Evolutionary conservation across 2,888 invertebrate genomes (phyloP).

Genomic region (Neuroscelio doddi): DNA sequence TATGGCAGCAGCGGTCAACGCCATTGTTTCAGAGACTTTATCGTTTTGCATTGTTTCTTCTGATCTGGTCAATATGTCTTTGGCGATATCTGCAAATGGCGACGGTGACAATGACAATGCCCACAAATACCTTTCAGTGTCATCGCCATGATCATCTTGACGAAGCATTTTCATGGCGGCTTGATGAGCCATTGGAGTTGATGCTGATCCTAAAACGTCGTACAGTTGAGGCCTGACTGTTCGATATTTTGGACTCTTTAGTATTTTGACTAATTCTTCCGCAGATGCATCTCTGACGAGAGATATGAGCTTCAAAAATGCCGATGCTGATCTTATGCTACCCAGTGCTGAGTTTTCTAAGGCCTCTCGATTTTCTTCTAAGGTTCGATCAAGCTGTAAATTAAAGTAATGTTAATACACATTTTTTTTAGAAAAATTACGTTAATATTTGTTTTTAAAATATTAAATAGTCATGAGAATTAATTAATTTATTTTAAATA

Average conservation of each 20-base stretch:
- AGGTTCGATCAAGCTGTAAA: conserved; percentile 74
- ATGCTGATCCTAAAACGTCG: conserved; percentile 81
- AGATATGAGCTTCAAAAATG: conserved; percentile 78
- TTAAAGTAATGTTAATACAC: background rate
- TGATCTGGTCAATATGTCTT: conserved; percentile 72
- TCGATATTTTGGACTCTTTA: conserved; percentile 76
- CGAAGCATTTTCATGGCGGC: conserved; percentile 80
- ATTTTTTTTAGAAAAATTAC: background rate
- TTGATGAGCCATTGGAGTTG: conserved; percentile 79
- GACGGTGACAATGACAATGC: conserved; percentile 79
- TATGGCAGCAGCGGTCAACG: conserved; percentile 79
- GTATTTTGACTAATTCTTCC: conserved; percentile 76
- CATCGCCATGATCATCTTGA: conserved; percentile 74
- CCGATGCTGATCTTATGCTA: conserved; percentile 77
- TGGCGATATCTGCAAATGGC: conserved; percentile 76
- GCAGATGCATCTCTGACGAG: conserved; percentile 76
- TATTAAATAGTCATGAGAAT: background rate
- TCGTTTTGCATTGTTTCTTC: conserved; percentile 73
- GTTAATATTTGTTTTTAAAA: conserved; percentile 13
- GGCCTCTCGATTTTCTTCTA: conserved; percentile 74
- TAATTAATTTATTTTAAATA: too few species aligned
- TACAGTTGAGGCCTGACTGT: conserved; percentile 78
- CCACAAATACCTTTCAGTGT: conserved; percentile 83
- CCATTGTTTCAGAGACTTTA: conserved; percentile 79
- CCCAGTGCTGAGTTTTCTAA: conserved; percentile 77